Evolutionary conservation across 2,888 invertebrate genomes (phyloP), one percentile per base, ranked within the genome.

Genomic region (Lamellibrachia satsuma): DNA sequence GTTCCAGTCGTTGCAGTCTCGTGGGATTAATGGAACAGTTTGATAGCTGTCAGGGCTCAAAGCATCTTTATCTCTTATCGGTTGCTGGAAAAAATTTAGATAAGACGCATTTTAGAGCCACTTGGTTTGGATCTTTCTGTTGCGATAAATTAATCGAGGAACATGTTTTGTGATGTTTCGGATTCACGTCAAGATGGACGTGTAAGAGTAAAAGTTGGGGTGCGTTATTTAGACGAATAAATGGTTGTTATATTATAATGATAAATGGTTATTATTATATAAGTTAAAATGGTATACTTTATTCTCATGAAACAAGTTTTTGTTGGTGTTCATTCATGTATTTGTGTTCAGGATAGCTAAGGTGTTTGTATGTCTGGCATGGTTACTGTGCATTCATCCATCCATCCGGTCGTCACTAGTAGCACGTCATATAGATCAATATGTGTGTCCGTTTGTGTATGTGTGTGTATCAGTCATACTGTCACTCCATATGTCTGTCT

Each of bases 31-130:
- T 75, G 75, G 22, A 11, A 75, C n/a, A n/a, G n/a, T n/a, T 75
- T 75, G 75, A 75, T 22, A 75, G 75, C 75, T 75, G 75, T 75
- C 75, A 22, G 75, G n/a, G 75, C n/a, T 75, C n/a, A 75, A 75
- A 75, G 75, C 75, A 75, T 75, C 22, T 75, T n/a, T 75, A 75
- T 75, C 75, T 75, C 75, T 4, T 75, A 75, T 75, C 75, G 22
- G 75, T 75, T 75, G 22, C 75, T 22, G 75, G 75, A 75, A 75
- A 75, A 11, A 22, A 22, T 22, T 0, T 15, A 75, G 75, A 75
- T 75, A 75, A 75, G 75, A 75, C 15, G n/a, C 22, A 15, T 75
- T 75, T 75, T 11, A 75, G 75, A 22, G 22, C 22, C 75, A 75
- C 22, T 75, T 75, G 75, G 75, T n/a, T 22, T 15, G 75, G 75